Evolutionary conservation across 2,888 invertebrate species (phyloP).

Genomic region (Epistrophella euchroma): DNA sequence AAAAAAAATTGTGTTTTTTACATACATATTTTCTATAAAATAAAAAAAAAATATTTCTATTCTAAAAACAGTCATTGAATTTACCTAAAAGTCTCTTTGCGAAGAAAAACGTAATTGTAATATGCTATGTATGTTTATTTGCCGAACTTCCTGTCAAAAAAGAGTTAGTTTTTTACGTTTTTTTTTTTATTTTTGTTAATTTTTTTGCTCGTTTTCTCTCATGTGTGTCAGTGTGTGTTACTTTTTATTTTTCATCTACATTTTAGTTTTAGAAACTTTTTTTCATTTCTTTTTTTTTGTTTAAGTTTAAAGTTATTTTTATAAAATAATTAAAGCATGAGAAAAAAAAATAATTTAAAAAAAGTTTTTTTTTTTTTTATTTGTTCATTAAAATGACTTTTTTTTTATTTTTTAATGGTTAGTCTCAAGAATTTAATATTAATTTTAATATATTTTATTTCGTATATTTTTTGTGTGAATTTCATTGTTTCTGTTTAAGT

Average conservation of each 20-base stretch:
- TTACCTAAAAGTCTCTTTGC: slow-evolving; percentile 75
- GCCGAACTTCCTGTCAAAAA: slow-evolving; percentile 55
- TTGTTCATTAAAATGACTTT: slow-evolving; percentile 15
- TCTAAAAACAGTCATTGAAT: slow-evolving; percentile 74
- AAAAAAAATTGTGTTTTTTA: slow-evolving; percentile 51
- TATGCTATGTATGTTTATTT: slow-evolving; percentile 7
- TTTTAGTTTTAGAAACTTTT: slow-evolving; percentile 67
- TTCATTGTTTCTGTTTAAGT: slow-evolving; percentile 63
- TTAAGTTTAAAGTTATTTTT: slow-evolving; percentile 43
- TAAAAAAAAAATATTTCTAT: slow-evolving; percentile 66
- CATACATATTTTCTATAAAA: slow-evolving; percentile 62
- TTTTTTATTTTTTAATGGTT: slow-evolving; percentile 23
- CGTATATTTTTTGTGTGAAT: slow-evolving; percentile 30
- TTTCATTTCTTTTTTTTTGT: slow-evolving; percentile 22
- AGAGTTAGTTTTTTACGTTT: slow-evolving; percentile 35
- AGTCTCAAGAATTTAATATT: slow-evolving; percentile 34
- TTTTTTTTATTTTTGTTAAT: slow-evolving; percentile 21
- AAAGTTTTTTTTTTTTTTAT: slow-evolving; percentile 5
- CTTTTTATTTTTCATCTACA: slow-evolving; percentile 21
- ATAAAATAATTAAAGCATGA: slow-evolving; percentile 67
- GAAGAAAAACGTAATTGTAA: slow-evolving; percentile 59
- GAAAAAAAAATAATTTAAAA: slow-evolving; percentile 36
- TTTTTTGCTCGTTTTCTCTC: slow-evolving; percentile 34
- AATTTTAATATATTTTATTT: slow-evolving; percentile 39
- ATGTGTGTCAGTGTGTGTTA: slow-evolving; percentile 18